These are phyloP conservation scores for Dolichomitus sp. DNA, from an alignment of 2,888 invertebrate genomes.

Conservation along the genomic window DNA sequence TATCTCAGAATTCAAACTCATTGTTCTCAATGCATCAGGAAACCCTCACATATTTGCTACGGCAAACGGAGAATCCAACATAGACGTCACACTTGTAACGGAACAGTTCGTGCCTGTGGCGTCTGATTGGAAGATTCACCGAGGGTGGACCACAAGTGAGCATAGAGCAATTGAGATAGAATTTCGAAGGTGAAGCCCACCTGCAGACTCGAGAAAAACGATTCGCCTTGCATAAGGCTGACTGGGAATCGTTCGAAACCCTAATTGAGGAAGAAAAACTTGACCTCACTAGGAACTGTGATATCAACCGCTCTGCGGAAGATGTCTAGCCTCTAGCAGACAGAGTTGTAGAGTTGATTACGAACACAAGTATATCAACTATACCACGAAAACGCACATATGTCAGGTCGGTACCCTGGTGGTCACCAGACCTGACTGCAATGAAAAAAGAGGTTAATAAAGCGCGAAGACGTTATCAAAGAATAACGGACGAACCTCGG, in stretches of 20 bases:
- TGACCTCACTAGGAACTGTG: not conserved
- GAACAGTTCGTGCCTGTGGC: not conserved
- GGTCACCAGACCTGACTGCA: not conserved
- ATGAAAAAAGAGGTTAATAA: not conserved
- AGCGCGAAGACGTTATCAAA: not conserved
- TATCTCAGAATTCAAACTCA: slow-evolving; percentile 2
- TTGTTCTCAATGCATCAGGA: slow-evolving; percentile 22
- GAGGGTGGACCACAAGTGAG: slow-evolving; percentile 16
- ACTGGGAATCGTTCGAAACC: not conserved
- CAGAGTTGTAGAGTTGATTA: not conserved
- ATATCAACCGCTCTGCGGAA: not conserved
- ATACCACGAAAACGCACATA: not conserved
- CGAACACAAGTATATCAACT: not conserved
- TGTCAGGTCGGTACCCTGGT: not conserved
- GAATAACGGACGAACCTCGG: not conserved
- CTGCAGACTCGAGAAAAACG: not conserved
- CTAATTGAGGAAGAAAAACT: not conserved
- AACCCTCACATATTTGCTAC: slow-evolving; percentile 36
- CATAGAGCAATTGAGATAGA: not conserved
- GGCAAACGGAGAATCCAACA: not conserved
- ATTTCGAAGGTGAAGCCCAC: not conserved
- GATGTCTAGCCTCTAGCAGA: not conserved
- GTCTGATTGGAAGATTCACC: not conserved
- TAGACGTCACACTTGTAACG: slow-evolving; percentile 2
- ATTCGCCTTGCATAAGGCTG: not conserved